Evolutionary conservation across 2,797 vertebrate genomes (phyloP).

Genomic region (Eutrigla gurnardus): DNA sequence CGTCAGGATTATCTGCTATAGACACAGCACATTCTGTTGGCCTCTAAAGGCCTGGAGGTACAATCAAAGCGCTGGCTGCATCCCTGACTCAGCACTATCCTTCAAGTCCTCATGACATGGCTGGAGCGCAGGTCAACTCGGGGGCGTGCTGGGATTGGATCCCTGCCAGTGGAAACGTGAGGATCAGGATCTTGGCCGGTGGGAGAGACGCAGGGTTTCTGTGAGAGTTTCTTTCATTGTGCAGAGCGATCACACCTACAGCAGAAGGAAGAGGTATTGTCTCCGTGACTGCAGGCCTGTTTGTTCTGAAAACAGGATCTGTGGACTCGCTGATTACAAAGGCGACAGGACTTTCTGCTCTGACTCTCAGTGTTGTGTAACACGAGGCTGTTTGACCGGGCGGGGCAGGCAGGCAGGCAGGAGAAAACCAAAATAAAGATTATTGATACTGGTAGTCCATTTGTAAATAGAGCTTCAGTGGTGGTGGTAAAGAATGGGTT

Average conservation of each 20-base stretch:
- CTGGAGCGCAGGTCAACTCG: constrained; percentile 28
- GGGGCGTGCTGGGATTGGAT: constrained; percentile 11
- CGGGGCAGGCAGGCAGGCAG: neutral
- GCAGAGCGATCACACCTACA: constrained; percentile 31
- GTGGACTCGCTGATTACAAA: constrained; percentile 19
- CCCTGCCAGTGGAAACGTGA: constrained; percentile 28
- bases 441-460: neutral
- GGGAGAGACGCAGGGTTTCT: constrained; percentile 7
- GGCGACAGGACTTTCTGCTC: constrained; percentile 19
- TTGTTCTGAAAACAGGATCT: constrained; percentile 73
- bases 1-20: constrained; percentile 5
- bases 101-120: constrained; percentile 7
- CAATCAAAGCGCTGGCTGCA: neutral
- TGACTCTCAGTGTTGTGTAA: constrained; percentile 16
- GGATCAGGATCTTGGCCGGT: constrained; percentile 30
- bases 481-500: constrained; percentile 19
- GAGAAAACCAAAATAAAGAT: neutral
- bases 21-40: constrained; percentile 1
- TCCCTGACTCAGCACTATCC: constrained; percentile 33
- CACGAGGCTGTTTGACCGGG: neutral
- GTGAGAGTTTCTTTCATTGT: constrained; percentile 27
- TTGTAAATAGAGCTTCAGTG: neutral
- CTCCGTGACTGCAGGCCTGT: constrained; percentile 49
- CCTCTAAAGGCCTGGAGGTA: constrained; percentile 1
- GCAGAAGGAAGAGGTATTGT: constrained; percentile 46